A percentile compares a stretch with the other conserved stretches of the same genome.
Conservation (phyloP, 2,797 vertebrate species). For the Schizopygopsis pylzovi region DNA sequence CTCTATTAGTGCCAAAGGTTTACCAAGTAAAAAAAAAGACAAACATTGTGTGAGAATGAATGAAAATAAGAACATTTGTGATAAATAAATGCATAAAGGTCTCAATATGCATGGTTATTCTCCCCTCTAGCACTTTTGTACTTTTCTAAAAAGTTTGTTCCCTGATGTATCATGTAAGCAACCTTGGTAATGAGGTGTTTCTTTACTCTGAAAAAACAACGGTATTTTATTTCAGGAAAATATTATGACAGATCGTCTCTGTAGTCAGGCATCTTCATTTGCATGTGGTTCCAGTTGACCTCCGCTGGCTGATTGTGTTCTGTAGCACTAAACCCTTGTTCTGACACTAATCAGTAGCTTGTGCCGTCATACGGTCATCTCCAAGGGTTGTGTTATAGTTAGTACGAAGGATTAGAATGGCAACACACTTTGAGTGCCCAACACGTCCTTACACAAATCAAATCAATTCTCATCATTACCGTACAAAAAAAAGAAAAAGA, state of each 20-base stretch:
- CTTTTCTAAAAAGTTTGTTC: slow-evolving; percentile 52
- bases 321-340: slow-evolving; percentile 60
- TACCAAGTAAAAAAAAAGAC: slow-evolving; percentile 18
- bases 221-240: slow-evolving; percentile 36
- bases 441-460: slow-evolving; percentile 63
- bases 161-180: slow-evolving; percentile 40
- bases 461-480: slow-evolving; percentile 61
- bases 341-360: slow-evolving; percentile 66
- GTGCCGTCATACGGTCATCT: slow-evolving; percentile 65
- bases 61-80: slow-evolving; percentile 44
- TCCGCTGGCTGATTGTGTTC: slow-evolving; percentile 54
- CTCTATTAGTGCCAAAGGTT: slow-evolving; percentile 58
- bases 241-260: slow-evolving; percentile 34
- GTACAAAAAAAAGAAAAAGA: slow-evolving; percentile 17
- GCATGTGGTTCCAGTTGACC: slow-evolving; percentile 75
- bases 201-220: slow-evolving; percentile 6
- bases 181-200: slow-evolving; percentile 38
- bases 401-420: slow-evolving; percentile 45
- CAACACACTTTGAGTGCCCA: slow-evolving; percentile 64
- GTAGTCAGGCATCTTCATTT: slow-evolving; percentile 67
- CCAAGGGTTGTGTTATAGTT: slow-evolving; percentile 54
- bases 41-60: neutral
- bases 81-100: slow-evolving; percentile 41
- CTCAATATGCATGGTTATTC: slow-evolving; percentile 44
- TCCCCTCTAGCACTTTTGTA: slow-evolving; percentile 55